Evolutionary conservation across 2,888 invertebrate species (phyloP).

Genomic region (Ephialtes manifestator): DNA sequence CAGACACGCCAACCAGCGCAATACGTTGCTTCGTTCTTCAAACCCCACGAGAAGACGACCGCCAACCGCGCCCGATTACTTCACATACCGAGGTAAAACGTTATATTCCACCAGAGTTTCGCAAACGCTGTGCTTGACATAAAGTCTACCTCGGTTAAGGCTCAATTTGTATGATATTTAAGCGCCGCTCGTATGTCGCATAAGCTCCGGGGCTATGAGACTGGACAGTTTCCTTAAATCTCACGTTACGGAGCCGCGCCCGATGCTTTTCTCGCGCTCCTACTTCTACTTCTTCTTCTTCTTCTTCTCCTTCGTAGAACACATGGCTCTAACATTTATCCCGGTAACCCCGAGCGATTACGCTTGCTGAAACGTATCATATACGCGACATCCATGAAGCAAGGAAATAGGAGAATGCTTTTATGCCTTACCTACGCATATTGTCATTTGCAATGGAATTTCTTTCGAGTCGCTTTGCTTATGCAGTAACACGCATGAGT

Average conservation of each 20-base stretch:
- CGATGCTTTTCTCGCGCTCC: background rate
- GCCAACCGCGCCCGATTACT: slow-evolving; percentile 30
- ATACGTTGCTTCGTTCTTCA: background rate
- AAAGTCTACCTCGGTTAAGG: slow-evolving; percentile 20
- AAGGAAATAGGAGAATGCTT: background rate
- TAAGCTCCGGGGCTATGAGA: slow-evolving; percentile 24
- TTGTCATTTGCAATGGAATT: slow-evolving; percentile 1
- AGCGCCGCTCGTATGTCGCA: slow-evolving; percentile 37
- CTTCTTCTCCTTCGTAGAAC: too few species aligned
- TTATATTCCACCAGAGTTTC: background rate
- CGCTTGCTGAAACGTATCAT: background rate
- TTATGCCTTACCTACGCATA: background rate
- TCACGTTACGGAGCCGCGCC: slow-evolving; percentile 26
- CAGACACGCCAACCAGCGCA: slow-evolving; percentile 35
- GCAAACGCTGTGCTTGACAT: slow-evolving; percentile 28
- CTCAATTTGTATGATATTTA: slow-evolving; percentile 60
- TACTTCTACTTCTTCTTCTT: background rate
- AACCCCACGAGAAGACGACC: background rate
- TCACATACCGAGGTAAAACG: slow-evolving; percentile 13
- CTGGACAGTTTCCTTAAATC: slow-evolving; percentile 52
- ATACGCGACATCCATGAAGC: slow-evolving; percentile 9
- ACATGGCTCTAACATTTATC: slow-evolving; percentile 20
- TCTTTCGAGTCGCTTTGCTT: slow-evolving; percentile 10
- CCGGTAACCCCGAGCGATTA: slow-evolving; percentile 8
- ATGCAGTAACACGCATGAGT: slow-evolving; percentile 42